A percentile compares a stretch with the other conserved stretches of the same genome.
Evolutionary conservation across 2,113 vertebrate genomes (phyloP).

Genomic region (Labeo rohita): DNA sequence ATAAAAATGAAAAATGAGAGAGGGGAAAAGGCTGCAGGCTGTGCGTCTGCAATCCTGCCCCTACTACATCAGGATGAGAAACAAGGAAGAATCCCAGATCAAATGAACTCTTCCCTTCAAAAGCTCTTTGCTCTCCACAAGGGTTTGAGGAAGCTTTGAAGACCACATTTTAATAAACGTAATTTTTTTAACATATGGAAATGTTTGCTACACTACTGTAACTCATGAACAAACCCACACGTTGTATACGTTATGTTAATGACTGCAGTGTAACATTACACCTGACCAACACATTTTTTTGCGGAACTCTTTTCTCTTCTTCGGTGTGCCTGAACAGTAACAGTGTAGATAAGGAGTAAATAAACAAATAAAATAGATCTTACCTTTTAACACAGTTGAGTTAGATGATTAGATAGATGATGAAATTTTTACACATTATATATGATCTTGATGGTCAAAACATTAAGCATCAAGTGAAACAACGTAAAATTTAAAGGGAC

Average conservation of each 20-base stretch:
- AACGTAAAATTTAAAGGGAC: neutral
- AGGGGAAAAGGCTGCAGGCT: constrained; percentile 41
- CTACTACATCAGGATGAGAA: constrained; percentile 18
- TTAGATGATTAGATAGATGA: neutral
- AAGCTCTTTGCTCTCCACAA: constrained; percentile 28
- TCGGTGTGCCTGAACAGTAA: constrained; percentile 27
- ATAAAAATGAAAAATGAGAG: constrained; percentile 59
- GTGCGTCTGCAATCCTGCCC: constrained; percentile 38
- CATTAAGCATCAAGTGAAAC: neutral
- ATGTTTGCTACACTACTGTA: neutral
- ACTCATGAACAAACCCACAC: neutral
- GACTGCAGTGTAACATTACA: neutral
- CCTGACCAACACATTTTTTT: neutral
- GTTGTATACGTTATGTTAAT: constrained; percentile 7
- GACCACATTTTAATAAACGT: constrained; percentile 5
- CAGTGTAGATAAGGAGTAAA: constrained; percentile 16
- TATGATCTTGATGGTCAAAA: neutral
- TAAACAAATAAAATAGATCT: constrained; percentile 11
- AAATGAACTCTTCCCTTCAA: neutral
- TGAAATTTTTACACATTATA: neutral
- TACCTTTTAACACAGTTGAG: neutral
- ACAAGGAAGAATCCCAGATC: constrained; percentile 22
- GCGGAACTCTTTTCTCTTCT: neutral
- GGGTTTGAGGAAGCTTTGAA: neutral
- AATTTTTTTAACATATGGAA: neutral